Evolutionary conservation across 1,140 invertebrate species (phyloP).

Genomic region (Trypoxylus dichotomus): DNA sequence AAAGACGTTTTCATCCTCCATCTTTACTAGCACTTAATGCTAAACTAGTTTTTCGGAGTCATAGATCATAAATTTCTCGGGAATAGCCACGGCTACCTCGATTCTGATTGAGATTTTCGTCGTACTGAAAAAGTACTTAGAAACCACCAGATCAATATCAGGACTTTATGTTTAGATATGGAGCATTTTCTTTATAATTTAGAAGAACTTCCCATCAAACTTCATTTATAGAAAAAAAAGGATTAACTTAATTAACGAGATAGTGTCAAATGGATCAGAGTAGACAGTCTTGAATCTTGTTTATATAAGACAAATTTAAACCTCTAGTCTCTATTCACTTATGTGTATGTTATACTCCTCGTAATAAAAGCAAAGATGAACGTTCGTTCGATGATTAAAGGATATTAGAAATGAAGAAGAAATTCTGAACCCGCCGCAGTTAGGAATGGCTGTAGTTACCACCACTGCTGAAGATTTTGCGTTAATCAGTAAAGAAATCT

Average conservation of each 20-base stretch:
- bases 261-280: constrained; percentile 15
- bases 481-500: no score
- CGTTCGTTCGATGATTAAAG: no score
- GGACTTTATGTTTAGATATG: constrained; percentile 13
- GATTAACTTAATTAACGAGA: constrained; percentile 1
- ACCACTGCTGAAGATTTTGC: no score
- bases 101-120: background rate
- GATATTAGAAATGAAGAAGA: no score
- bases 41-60: background rate
- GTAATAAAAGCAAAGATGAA: no score
- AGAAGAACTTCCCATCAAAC: constrained; percentile 7
- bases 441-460: no score
- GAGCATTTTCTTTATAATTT: constrained; percentile 3
- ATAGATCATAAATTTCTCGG: background rate
- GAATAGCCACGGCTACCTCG: background rate
- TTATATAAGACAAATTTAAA: constrained; percentile 14
- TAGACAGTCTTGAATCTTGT: background rate
- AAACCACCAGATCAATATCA: background rate
- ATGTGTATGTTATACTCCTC: no score
- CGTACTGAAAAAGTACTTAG: background rate
- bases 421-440: no score
- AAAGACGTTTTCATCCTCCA: background rate
- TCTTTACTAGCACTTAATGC: background rate
- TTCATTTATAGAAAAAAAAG: constrained; percentile 10
- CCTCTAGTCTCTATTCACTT: background rate